Evolutionary conservation across 2,797 vertebrate genomes (phyloP).

Genomic region (Anguilla obscura): DNA sequence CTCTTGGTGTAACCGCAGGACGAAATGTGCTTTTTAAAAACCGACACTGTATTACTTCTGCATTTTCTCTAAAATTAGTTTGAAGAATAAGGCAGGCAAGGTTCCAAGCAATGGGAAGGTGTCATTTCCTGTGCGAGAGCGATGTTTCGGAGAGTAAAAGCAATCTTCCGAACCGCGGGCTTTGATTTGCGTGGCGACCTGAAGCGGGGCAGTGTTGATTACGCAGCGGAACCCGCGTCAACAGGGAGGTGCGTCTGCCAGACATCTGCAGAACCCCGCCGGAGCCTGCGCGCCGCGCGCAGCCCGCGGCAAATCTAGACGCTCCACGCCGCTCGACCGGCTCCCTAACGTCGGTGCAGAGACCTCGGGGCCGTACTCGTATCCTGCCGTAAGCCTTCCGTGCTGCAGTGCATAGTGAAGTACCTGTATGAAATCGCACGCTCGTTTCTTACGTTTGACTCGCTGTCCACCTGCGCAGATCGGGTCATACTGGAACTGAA

Average conservation of each 20-base stretch:
- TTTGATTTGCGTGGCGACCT: background rate
- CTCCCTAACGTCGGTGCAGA: background rate
- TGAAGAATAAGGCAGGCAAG: background rate
- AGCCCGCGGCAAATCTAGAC: background rate
- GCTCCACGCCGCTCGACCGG: no score
- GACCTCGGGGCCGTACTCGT: background rate
- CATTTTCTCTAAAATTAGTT: background rate
- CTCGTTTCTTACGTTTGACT: background rate
- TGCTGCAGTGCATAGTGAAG: background rate
- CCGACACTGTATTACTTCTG: background rate
- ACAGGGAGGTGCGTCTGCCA: background rate
- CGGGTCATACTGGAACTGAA: no score
- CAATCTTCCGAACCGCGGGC: background rate
- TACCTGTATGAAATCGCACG: background rate
- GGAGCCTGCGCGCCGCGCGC: background rate
- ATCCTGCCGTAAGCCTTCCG: background rate
- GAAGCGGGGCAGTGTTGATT: background rate
- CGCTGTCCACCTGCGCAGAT: background rate
- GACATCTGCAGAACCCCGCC: background rate
- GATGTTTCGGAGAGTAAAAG: background rate
- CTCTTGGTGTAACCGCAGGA: background rate
- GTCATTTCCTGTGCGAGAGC: background rate
- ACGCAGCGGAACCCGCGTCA: background rate
- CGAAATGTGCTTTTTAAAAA: background rate
- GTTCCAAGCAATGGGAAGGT: background rate